These are phyloP conservation scores for Tachina grossa DNA, from an alignment of 2,888 invertebrate species.

Conservation along the genomic window DNA sequence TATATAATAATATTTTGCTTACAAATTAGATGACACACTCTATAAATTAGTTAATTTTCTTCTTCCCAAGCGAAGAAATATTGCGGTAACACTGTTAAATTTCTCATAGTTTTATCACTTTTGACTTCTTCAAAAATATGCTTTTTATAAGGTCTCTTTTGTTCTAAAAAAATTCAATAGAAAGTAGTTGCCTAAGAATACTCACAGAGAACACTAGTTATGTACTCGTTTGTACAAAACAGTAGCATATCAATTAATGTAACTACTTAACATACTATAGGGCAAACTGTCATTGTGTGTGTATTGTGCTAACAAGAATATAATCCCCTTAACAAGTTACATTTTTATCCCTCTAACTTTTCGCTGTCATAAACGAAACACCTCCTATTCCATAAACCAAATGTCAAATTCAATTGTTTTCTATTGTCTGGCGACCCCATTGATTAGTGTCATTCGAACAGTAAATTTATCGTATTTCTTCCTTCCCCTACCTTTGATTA, in stretches of 20 bases:
- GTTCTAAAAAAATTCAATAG: no score
- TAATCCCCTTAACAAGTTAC: neutral
- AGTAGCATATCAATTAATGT: neutral
- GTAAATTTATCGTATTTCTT: constrained; percentile 32
- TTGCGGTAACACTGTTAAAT: no score
- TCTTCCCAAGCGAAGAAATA: no score
- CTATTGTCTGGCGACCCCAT: constrained; percentile 21
- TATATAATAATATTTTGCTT: no score
- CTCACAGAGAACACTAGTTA: no score
- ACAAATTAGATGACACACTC: no score
- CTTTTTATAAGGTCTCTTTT: no score
- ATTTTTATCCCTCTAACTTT: neutral
- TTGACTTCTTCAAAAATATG: no score
- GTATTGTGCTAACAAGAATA: neutral
- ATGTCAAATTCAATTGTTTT: constrained; percentile 37
- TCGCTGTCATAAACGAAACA: constrained; percentile 16
- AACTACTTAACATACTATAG: neutral
- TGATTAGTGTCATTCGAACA: constrained; percentile 51
- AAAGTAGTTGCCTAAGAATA: no score
- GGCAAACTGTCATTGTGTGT: neutral
- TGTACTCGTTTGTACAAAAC: neutral
- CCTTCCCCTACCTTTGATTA: constrained; percentile 10
- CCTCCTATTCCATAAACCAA: constrained; percentile 43
- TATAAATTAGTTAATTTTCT: no score
- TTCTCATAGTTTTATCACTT: no score